Evolutionary conservation across 1,140 invertebrate species (phyloP).

Genomic region (Lethocerus indicus): DNA sequence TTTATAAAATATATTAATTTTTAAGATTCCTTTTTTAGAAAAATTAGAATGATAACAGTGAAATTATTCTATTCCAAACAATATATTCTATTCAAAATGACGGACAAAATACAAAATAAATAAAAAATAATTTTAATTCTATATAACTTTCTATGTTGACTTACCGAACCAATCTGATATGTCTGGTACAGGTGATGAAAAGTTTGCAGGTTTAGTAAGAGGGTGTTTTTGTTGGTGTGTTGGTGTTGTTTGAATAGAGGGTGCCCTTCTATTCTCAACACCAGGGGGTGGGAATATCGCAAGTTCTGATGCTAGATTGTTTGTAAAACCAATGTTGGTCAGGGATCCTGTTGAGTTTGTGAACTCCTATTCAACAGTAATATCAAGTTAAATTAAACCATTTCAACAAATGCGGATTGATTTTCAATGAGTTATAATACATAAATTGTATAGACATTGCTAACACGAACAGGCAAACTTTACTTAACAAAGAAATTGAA

Average conservation of each 20-base stretch:
- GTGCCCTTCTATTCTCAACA: neutral
- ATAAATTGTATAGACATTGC: too few species aligned
- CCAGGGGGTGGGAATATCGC: constrained; percentile 18
- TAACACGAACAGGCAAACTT: too few species aligned
- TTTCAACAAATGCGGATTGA: too few species aligned
- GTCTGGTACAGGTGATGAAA: constrained; percentile 5
- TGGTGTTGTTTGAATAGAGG: neutral
- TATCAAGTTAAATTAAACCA: too few species aligned
- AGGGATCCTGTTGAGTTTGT: constrained; percentile 8
- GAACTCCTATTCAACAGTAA: too few species aligned
- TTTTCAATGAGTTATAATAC: too few species aligned
- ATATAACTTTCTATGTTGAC: neutral
- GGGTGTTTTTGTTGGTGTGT: neutral
- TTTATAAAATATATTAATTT: neutral
- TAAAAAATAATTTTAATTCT: neutral
- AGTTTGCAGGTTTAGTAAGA: constrained; percentile 2
- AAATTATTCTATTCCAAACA: neutral
- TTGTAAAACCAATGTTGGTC: constrained; percentile 13
- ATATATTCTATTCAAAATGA: neutral
- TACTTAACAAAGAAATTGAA: too few species aligned
- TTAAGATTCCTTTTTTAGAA: neutral
- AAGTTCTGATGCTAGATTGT: constrained; percentile 12
- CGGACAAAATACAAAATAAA: constrained; percentile 5
- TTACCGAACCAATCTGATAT: constrained; percentile 17
- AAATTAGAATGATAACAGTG: neutral